A percentile compares a stretch with the other conserved stretches of the same genome.
Conservation (phyloP, 2,797 vertebrate species). For the Mareca penelope region DNA sequence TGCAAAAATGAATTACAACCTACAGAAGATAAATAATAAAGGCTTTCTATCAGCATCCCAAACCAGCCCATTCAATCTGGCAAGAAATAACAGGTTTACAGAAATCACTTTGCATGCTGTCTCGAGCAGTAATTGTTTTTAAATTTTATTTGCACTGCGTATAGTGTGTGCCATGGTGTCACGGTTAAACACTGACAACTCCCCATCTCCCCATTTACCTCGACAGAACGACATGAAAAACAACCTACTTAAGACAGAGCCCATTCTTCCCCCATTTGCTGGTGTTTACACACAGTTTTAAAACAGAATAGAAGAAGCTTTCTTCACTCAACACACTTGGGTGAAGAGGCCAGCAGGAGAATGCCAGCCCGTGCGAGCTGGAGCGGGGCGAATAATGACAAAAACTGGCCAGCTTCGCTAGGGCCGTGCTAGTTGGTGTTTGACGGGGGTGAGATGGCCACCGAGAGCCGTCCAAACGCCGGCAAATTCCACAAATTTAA, state of each 20-base stretch:
- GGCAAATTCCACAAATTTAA: neutral
- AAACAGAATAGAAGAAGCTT: conserved; percentile 63
- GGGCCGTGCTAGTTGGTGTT: neutral
- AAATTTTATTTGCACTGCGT: conserved; percentile 60
- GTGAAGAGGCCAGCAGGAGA: conserved; percentile 67
- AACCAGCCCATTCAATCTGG: conserved; percentile 21
- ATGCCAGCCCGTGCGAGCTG: conserved; percentile 42
- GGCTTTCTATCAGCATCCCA: conserved; percentile 40
- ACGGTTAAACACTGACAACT: conserved; percentile 45
- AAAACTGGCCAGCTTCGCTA: neutral
- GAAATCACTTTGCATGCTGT: neutral
- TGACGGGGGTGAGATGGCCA: conserved; percentile 10
- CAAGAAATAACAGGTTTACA: conserved; percentile 66
- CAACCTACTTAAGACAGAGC: conserved; percentile 51
- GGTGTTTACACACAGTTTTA: conserved; percentile 63
- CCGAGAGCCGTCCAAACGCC: neutral
- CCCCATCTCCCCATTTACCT: conserved; percentile 53
- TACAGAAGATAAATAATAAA: conserved; percentile 35
- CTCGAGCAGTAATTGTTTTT: conserved; percentile 44
- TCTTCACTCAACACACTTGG: conserved; percentile 68
- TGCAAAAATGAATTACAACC: conserved; percentile 57
- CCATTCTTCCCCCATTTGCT: conserved; percentile 60
- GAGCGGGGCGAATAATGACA: neutral
- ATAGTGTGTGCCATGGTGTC: conserved; percentile 31
- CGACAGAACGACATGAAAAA: conserved; percentile 59